Evolutionary conservation across 2,113 vertebrate genomes (phyloP), one percentile per base, ranked within the genome.

Genomic region (Circaetus gallicus): DNA sequence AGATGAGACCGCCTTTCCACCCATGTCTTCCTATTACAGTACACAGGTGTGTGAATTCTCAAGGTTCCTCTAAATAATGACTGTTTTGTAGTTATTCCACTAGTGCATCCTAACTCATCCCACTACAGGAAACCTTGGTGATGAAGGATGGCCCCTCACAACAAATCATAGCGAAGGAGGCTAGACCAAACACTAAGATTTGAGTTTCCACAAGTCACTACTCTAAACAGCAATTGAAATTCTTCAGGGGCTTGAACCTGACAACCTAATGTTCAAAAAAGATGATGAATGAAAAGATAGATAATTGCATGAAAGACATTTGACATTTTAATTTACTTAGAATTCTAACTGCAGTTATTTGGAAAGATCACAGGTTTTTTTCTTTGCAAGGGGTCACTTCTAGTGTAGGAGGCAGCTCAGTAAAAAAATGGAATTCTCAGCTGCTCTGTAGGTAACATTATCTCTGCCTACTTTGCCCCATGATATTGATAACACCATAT

Each of bases 241-340:
- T 49, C 31, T 94, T 63, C 58, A 86, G 34, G 34, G 34, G 26
- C 36, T 34, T 72, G 13, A 34, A 70, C 28, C 38, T 82, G 69
- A 79, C 87, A 81, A 26, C 16, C 19, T 53, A 34, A 81, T 55
- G 32, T 34, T 90, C 50, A 81, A 85, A 55, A 93, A 61, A 61
- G 28, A 21, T 0, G 0, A 71, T 71, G 24, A 82, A 78, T 78
- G 42, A 42, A 87, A 85, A 67, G 34, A 36, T 34, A 58, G 31
- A 81, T 69, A 84, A 89, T 78, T 86, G 18, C 21, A 55, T 82
- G 26, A 16, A 65, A 77, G 76, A 49, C 1, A 24, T 36, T 31
- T 77, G 84, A 78, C 17, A 31, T 52, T 89, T 95, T 87, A 14
- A 67, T 87, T 90, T 82, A 47, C 20, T 59, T 74, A 71, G 32